Evolutionary conservation across 1,140 invertebrate species (phyloP).

Genomic region (Vanessa atalanta): DNA sequence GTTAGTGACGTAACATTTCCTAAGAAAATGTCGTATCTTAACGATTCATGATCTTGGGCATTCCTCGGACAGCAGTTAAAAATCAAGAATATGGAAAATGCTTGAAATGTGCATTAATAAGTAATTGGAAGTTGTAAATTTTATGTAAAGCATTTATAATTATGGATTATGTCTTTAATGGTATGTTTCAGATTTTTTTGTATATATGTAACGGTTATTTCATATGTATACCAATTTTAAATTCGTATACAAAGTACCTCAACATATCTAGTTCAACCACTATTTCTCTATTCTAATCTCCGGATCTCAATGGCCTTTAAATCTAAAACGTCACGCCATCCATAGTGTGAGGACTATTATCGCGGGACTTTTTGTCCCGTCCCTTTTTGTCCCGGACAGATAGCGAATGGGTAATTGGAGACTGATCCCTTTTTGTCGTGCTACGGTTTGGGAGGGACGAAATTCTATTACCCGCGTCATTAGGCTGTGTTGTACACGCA

Average conservation of each 20-base stretch:
- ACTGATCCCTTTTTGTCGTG: slow-evolving; percentile 38
- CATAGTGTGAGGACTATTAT: slow-evolving; percentile 30
- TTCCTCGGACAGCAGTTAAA: neutral
- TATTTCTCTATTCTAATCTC: neutral
- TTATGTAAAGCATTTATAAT: no score
- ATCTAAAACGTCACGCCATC: slow-evolving; percentile 21
- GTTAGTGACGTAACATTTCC: slow-evolving; percentile 2
- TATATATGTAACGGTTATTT: no score
- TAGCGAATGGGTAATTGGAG: slow-evolving; percentile 42
- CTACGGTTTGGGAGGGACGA: slow-evolving; percentile 28
- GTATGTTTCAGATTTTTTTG: no score
- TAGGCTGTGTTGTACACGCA: slow-evolving; percentile 37
- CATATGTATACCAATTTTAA: neutral
- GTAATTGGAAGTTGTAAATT: no score
- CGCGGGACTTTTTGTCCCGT: slow-evolving; percentile 29
- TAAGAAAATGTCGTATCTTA: neutral
- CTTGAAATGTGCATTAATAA: neutral
- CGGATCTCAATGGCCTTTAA: slow-evolving; percentile 14
- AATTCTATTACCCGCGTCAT: slow-evolving; percentile 43
- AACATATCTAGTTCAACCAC: neutral
- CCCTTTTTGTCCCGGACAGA: slow-evolving; percentile 35
- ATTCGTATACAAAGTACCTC: neutral
- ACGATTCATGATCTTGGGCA: neutral
- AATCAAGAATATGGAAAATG: neutral
- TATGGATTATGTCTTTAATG: no score